Evolutionary conservation across 2,888 invertebrate genomes (phyloP).

Genomic region (Hemaris fuciformis): DNA sequence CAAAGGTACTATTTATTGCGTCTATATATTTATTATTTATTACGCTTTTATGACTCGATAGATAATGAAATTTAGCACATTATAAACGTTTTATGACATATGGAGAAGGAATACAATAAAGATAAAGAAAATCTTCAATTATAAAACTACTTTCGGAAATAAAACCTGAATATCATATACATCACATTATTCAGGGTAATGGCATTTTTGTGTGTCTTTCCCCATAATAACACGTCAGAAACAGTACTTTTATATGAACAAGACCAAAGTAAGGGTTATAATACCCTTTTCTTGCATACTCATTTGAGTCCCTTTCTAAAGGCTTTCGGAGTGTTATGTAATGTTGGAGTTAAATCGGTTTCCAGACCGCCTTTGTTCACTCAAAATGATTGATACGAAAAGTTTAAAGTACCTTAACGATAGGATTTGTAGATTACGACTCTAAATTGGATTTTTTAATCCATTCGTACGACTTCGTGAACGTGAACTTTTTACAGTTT

Average conservation of each 20-base stretch:
- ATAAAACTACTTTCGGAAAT: no score
- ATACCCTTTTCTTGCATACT: background rate
- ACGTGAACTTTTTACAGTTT: background rate
- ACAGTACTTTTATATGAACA: background rate
- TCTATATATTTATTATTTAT: no score
- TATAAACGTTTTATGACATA: no score
- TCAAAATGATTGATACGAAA: conserved; percentile 23
- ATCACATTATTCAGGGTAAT: no score
- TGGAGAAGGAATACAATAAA: no score
- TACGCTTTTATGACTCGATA: no score
- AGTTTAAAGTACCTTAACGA: conserved; percentile 16
- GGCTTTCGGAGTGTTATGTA: background rate
- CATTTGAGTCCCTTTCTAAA: background rate
- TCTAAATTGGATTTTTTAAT: conserved; percentile 14
- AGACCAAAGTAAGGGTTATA: background rate
- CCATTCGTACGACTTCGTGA: background rate
- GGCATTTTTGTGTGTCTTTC: no score
- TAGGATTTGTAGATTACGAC: conserved; percentile 9
- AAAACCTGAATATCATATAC: no score
- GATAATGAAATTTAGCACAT: no score
- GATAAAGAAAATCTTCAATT: no score
- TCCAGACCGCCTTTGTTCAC: conserved; percentile 8
- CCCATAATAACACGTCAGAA: no score
- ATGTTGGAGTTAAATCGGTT: conserved; percentile 4
- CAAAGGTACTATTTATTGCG: no score